Evolutionary conservation across 1,140 invertebrate genomes (phyloP).

Genomic region (Drosophila suzukii): DNA sequence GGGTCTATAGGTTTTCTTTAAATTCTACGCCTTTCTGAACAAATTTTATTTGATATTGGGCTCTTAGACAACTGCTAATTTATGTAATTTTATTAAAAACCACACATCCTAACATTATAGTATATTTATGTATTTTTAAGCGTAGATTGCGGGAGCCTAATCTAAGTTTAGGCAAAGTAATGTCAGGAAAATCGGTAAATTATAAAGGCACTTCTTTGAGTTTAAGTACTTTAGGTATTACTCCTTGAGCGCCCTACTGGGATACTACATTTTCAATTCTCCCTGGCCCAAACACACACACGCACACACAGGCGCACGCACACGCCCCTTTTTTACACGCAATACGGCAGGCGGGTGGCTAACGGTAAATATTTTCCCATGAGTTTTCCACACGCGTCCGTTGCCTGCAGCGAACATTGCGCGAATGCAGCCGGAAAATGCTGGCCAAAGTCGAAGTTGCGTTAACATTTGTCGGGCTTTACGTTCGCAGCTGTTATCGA

Average conservation of each 20-base stretch:
- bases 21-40: too few species aligned
- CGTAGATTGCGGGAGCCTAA: not conserved
- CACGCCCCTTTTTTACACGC: slow-evolving; percentile 59
- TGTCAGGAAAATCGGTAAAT: slow-evolving; percentile 18
- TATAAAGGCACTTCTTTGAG: slow-evolving; percentile 46
- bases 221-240: slow-evolving; percentile 26
- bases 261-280: slow-evolving; percentile 26
- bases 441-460: slow-evolving; percentile 29
- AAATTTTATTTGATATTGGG: not conserved
- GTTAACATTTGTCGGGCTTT: slow-evolving; percentile 22
- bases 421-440: slow-evolving; percentile 72
- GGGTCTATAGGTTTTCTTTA: not conserved
- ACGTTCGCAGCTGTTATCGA: slow-evolving; percentile 22
- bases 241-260: slow-evolving; percentile 14
- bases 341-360: slow-evolving; percentile 21
- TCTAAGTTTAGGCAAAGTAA: slow-evolving; percentile 15
- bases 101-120: not conserved
- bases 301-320: slow-evolving; percentile 25
- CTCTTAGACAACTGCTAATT: not conserved
- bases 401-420: slow-evolving; percentile 71
- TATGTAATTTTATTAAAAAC: slow-evolving; percentile 16
- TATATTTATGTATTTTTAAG: not conserved
- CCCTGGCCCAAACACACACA: slow-evolving; percentile 19
- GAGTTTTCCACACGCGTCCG: slow-evolving; percentile 46
- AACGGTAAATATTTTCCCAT: slow-evolving; percentile 25